Conservation (phyloP, 2,888 invertebrate genomes). For the Spilosoma lubricipeda region DNA sequence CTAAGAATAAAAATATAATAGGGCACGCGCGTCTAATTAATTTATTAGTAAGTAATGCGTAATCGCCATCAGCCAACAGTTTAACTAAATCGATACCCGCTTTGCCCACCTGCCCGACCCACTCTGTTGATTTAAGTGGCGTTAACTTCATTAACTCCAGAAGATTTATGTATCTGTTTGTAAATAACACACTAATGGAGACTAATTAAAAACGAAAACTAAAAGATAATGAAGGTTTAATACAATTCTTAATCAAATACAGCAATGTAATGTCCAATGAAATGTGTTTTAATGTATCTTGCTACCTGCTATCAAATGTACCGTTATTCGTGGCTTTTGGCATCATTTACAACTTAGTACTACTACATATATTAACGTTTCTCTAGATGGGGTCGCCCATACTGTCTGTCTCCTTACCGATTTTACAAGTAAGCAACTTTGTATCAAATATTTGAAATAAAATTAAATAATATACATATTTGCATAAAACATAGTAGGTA, state of each 20-base stretch:
- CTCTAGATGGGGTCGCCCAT: neutral
- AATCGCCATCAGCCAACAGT: constrained; percentile 37
- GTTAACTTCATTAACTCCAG: neutral
- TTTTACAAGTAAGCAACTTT: neutral
- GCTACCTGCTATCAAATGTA: neutral
- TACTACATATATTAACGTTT: neutral
- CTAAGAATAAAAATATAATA: neutral
- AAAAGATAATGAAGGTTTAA: neutral
- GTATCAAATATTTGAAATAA: neutral
- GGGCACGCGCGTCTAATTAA: constrained; percentile 26
- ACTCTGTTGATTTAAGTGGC: neutral
- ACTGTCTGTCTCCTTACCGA: neutral
- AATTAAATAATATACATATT: too few species aligned
- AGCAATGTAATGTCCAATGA: neutral
- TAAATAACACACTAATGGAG: neutral
- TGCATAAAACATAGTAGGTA: too few species aligned
- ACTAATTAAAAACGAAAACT: neutral
- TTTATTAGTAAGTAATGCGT: constrained; percentile 36
- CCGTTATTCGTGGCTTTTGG: neutral
- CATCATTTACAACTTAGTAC: neutral
- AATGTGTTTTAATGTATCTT: constrained; percentile 1
- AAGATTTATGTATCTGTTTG: neutral
- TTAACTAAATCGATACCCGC: constrained; percentile 36
- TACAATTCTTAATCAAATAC: neutral
- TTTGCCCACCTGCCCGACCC: constrained; percentile 12